Base-by-base conservation (phyloP, 2,113 vertebrate genomes). In the Barnardius zonarius region DNA sequence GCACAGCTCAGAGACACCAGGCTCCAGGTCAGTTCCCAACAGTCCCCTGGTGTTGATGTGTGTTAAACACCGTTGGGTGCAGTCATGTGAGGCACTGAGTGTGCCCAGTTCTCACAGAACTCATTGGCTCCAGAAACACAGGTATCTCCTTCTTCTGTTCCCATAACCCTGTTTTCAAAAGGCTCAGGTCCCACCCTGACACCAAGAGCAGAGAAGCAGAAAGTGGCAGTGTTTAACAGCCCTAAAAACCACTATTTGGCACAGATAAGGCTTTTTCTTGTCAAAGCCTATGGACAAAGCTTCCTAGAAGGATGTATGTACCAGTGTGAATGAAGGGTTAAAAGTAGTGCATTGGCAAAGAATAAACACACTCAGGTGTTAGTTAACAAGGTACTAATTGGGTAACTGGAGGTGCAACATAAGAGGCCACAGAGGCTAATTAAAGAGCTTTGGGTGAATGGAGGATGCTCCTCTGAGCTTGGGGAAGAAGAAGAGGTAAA, bases 361-460 rank as follows among this genome's bases (percentile, higher is more conserved):
- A 95, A 63, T 88, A 96, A 95, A 97, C 78, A 81, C 37, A 72
- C 15, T 39, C 92, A 83, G 86, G 64, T 96, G 88, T 91, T 91
- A 20, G 25, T 92, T 96, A 96, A 93, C 68, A 74, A 93, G 81
- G 61, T 82, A 61, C 92, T 97, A 96, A 97, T 96, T 96, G 94
- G 88, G 93, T 94, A 90, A 91, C 72, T 69, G 72, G 62, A 92
- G 81, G 78, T 94, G 51, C 78, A 67, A 30, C 37, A 54, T 80
- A 63, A 91, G 51, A 84, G 86, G 94, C 95, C 89, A 81, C 51
- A 91, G 97, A 90, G 93, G 81, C 55, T 88, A 92, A 81, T 95
- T 88, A 95, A 25, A 18, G 66, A 22, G 63, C 51, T 86, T 62
- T 92, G 10, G 63, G 33, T 70, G 86, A 43, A 30, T 35, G 33